These are phyloP conservation scores for Nesogale talazaci DNA, from an alignment of 2,113 vertebrate genomes.

Conservation along the genomic window DNA sequence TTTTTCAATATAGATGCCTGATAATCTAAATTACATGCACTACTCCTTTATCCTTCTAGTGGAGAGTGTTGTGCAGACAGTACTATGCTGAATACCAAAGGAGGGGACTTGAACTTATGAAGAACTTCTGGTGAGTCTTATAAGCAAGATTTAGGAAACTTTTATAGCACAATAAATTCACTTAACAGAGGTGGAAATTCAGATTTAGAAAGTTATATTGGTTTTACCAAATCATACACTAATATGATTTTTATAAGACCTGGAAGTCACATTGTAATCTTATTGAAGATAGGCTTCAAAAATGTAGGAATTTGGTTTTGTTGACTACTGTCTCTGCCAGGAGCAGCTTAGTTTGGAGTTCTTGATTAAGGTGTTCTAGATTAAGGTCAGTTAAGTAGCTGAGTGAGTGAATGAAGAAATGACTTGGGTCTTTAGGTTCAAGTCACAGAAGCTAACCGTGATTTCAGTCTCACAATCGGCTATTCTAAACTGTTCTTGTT, in stretches of 20 bases:
- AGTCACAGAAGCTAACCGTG: background rate
- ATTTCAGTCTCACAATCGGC: background rate
- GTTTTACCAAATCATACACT: background rate
- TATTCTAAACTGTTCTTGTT: background rate
- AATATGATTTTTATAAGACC: background rate
- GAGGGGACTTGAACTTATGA: accelerated
- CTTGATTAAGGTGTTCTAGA: background rate
- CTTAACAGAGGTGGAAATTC: background rate
- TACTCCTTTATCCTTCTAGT: background rate
- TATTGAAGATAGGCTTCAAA: accelerated
- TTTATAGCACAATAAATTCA: background rate
- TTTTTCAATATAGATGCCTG: too few species aligned
- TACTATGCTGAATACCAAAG: background rate
- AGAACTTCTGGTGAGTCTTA: background rate
- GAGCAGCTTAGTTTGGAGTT: background rate
- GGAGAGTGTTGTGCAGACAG: too few species aligned
- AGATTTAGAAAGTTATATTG: background rate
- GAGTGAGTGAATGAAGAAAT: too few species aligned
- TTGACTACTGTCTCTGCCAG: accelerated
- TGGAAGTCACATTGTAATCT: background rate
- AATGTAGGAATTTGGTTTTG: background rate
- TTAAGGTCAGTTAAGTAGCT: background rate
- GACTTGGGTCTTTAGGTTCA: background rate
- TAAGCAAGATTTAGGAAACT: background rate
- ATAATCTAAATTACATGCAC: too few species aligned